These are phyloP conservation scores for Lota lota DNA, from an alignment of 2,113 vertebrate species.

Conservation along the genomic window DNA sequence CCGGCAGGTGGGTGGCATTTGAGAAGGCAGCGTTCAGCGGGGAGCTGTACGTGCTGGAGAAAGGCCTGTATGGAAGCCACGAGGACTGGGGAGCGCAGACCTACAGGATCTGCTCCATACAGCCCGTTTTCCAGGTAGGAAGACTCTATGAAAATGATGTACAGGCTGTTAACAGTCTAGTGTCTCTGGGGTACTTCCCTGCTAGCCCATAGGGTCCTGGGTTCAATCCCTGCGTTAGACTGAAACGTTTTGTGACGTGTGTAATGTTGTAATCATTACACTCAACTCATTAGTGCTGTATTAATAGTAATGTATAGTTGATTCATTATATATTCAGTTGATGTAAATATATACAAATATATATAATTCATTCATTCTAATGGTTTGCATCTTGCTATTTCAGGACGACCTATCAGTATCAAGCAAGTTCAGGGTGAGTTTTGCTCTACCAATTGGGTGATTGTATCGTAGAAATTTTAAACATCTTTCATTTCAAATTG, in stretches of 20 bases:
- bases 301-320: too few species aligned
- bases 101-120: slow-evolving; percentile 85
- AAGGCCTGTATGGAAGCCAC: slow-evolving; percentile 82
- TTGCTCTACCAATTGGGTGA: not conserved
- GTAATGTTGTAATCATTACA: too few species aligned
- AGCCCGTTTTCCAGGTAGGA: slow-evolving; percentile 86
- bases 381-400: slow-evolving; percentile 5
- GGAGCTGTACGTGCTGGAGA: slow-evolving; percentile 87
- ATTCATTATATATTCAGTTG: too few species aligned
- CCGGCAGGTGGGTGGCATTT: slow-evolving; percentile 89
- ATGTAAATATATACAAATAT: too few species aligned
- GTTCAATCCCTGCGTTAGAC: too few species aligned
- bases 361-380: too few species aligned
- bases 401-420: slow-evolving; percentile 58
- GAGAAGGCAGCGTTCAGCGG: slow-evolving; percentile 89
- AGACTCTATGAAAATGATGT: not conserved
- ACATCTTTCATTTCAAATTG: not conserved
- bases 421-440: slow-evolving; percentile 65
- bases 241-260: too few species aligned
- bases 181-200: too few species aligned
- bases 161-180: not conserved
- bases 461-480: not conserved
- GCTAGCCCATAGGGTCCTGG: too few species aligned
- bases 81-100: slow-evolving; percentile 87
- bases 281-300: too few species aligned